phyloP scores from a whole-genome alignment of 2,888 invertebrate genomes.

The Tinea pellionella region DNA sequence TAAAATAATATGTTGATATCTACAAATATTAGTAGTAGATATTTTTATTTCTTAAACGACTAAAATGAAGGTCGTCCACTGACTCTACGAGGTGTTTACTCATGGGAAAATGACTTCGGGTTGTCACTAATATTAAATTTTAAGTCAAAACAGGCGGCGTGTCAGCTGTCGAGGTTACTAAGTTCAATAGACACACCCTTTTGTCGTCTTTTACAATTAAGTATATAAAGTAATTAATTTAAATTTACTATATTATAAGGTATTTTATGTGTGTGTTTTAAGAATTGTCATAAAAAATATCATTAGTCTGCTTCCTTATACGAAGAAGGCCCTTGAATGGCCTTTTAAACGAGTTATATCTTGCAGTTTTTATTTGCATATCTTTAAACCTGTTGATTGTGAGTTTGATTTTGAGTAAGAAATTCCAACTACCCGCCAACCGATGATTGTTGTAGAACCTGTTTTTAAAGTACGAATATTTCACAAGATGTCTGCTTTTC shows the following conservation, averaged over 20 bases:
- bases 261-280: too few species aligned
- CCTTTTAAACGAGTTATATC: slow-evolving; percentile 1
- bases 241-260: background rate
- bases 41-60: slow-evolving; percentile 2
- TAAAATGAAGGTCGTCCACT: slow-evolving; percentile 1
- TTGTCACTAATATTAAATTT: background rate
- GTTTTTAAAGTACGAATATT: slow-evolving; percentile 10
- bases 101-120: background rate
- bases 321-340: slow-evolving; percentile 5
- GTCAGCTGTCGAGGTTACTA: background rate
- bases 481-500: background rate
- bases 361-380: slow-evolving; percentile 10
- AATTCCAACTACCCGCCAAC: slow-evolving; percentile 5
- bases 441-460: background rate
- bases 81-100: background rate
- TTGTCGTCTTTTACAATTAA: background rate
- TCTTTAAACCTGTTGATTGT: slow-evolving; percentile 5
- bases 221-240: background rate
- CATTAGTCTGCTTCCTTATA: background rate
- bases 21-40: background rate
- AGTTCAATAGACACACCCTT: background rate
- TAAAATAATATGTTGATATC: background rate
- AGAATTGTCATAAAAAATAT: background rate
- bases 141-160: background rate
- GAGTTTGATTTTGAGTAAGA: slow-evolving; percentile 9